These are phyloP conservation scores for Poeciliopsis turneri DNA, from an alignment of 2,797 vertebrate genomes.

Conservation along the genomic window DNA sequence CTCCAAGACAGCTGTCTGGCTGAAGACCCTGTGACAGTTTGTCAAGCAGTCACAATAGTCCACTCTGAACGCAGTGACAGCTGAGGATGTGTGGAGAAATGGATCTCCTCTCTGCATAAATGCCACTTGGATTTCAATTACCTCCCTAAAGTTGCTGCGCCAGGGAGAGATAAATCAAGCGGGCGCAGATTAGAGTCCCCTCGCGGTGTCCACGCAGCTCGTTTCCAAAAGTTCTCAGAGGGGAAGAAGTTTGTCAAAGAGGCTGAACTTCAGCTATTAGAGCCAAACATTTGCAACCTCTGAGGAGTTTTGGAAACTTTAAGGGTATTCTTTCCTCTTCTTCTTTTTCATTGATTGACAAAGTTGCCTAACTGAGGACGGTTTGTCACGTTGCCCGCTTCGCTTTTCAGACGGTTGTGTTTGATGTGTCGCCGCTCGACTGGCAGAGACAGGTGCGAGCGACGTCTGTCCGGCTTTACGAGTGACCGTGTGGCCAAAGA, in stretches of 20 bases:
- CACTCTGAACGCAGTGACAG: slow-evolving; percentile 71
- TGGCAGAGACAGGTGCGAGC: slow-evolving; percentile 68
- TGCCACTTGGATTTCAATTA: slow-evolving; percentile 74
- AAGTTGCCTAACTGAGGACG: slow-evolving; percentile 34
- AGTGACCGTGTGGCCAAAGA: slow-evolving; percentile 55
- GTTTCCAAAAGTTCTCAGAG: slow-evolving; percentile 56
- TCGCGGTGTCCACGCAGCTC: slow-evolving; percentile 43
- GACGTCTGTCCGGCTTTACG: slow-evolving; percentile 49
- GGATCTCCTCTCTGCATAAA: slow-evolving; percentile 69
- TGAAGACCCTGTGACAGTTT: slow-evolving; percentile 74
- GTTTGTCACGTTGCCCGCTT: slow-evolving; percentile 28
- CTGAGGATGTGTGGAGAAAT: slow-evolving; percentile 72
- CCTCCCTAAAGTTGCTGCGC: slow-evolving; percentile 54
- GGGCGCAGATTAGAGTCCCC: slow-evolving; percentile 55
- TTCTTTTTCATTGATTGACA: not conserved
- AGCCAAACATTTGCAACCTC: slow-evolving; percentile 33
- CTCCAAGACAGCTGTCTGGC: slow-evolving; percentile 74
- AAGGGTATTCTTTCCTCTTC: slow-evolving; percentile 7
- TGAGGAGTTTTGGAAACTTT: slow-evolving; percentile 25
- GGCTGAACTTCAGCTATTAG: slow-evolving; percentile 46
- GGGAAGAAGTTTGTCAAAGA: slow-evolving; percentile 45
- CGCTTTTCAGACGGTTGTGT: slow-evolving; percentile 33
- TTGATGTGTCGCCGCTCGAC: slow-evolving; percentile 59
- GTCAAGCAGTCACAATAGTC: slow-evolving; percentile 74
- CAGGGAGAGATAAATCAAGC: slow-evolving; percentile 61